Conservation (phyloP, 2,113 vertebrate species). For the Coptodon rendalli region DNA sequence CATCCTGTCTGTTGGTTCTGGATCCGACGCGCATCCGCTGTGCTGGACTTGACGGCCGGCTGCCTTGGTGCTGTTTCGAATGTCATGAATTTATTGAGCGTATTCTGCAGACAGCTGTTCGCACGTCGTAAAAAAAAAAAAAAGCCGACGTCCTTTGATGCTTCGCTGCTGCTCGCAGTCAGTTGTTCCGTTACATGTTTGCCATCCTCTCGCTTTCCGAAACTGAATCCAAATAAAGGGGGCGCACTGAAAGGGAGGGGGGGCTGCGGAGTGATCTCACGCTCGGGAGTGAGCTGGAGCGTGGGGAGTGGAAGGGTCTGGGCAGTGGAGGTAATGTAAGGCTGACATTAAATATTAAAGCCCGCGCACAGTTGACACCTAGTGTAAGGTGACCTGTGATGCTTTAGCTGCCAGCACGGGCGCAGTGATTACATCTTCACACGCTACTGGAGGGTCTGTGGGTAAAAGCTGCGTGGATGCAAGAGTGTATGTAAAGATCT, state of each 20-base stretch:
- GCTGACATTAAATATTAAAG: neutral
- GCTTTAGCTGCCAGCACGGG: neutral
- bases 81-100: neutral
- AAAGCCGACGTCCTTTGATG: neutral
- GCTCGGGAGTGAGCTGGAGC: conserved; percentile 18
- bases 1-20: conserved; percentile 34
- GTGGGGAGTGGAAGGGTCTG: neutral
- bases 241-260: neutral
- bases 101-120: neutral
- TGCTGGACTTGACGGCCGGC: neutral
- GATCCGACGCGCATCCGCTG: conserved; percentile 16
- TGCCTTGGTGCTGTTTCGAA: neutral
- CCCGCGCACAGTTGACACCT: neutral
- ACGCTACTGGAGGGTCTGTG: neutral
- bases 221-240: conserved; percentile 36
- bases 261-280: conserved; percentile 4
- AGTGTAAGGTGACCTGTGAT: neutral
- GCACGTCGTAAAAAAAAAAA: neutral
- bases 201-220: conserved; percentile 29
- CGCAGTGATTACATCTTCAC: neutral
- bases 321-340: neutral
- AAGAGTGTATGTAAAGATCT: neutral
- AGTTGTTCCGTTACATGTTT: conserved; percentile 20
- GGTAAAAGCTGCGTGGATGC: neutral
- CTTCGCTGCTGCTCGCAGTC: neutral